phyloP scores from a whole-genome alignment of 2,113 vertebrate genomes.

The Daubentonia madagascariensis region DNA sequence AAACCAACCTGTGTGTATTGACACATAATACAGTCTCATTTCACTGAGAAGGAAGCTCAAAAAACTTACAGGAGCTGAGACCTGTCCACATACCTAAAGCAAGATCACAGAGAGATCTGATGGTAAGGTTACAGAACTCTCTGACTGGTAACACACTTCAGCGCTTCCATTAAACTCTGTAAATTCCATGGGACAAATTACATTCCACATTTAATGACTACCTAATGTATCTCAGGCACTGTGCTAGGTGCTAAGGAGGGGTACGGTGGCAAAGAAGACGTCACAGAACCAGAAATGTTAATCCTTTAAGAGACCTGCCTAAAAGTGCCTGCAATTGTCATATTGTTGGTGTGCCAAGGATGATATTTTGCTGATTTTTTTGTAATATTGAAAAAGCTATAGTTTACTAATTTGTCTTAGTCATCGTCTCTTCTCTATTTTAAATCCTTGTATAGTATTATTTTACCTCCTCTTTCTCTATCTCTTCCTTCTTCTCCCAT shows the following conservation, averaged over 20 bases:
- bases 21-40: not conserved
- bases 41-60: not conserved
- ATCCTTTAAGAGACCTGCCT: not conserved
- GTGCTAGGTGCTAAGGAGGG: not conserved
- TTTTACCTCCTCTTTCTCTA: not conserved
- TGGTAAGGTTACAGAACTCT: not conserved
- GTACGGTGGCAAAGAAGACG: not conserved
- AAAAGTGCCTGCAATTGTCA: not conserved
- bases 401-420: not conserved
- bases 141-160: not conserved
- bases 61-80: not conserved
- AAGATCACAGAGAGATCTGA: not conserved
- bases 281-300: not conserved
- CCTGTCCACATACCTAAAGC: rapidly evolving
- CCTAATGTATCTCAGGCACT: not conserved
- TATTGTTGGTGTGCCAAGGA: not conserved
- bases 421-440: not conserved
- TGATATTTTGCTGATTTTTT: not conserved
- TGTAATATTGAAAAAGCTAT: not conserved
- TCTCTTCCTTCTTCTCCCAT: not conserved
- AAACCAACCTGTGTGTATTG: not conserved
- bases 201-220: not conserved
- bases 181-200: not conserved
- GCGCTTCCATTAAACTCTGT: not conserved
- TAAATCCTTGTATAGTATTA: not conserved